Base-by-base conservation (phyloP, 2,888 invertebrate genomes). In the Neuroscelio doddi region DNA sequence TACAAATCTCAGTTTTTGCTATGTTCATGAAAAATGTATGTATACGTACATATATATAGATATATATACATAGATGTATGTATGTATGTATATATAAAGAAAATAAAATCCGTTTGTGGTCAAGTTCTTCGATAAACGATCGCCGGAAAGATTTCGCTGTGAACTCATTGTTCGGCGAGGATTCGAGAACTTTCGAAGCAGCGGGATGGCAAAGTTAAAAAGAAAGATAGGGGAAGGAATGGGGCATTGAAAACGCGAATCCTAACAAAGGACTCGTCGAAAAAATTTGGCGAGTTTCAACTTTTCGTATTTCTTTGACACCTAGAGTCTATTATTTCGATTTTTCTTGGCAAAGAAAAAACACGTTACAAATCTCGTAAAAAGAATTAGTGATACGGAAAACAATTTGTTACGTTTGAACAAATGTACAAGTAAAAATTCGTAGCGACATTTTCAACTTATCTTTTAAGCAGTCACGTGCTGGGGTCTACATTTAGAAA, bases 161-260 rank as follows among this genome's bases (percentile, higher is more conserved):
- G 16, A 44, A 45, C 30, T 45, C 58, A 46, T 59, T 59, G 51
- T 59, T 50, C 45, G 24, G 3, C 32, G 12, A 38, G 45, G 32
- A 24, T 15, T 32, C 15, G 21, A 41, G 41, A 52, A 47, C 36
- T 36, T 36, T 36, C 12, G 7, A 14, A 36, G 36, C 15, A 32
- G 36, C 21, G 2, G 15, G 50, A 46, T 42, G 16, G 29, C 38
- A 16, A 47, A 57, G 56, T 63, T 57, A 46, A 14, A 52, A 52
- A 63, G 51, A 42, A 63, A 46, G 56, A 51, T 55, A 46, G 32
- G 36, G 14, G 15, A 56, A 26, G 29, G 10, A 46, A 46, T 42
- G 42, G 56, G 24, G 30, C 30, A 52, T 36, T 38, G 53, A 47
- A 38, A 53, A 42, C 44, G 53, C 42, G 17, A 17, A 42, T 47